These are phyloP conservation scores for Drosophila trapezifrons DNA, from an alignment of 1,140 invertebrate genomes.

Conservation along the genomic window DNA sequence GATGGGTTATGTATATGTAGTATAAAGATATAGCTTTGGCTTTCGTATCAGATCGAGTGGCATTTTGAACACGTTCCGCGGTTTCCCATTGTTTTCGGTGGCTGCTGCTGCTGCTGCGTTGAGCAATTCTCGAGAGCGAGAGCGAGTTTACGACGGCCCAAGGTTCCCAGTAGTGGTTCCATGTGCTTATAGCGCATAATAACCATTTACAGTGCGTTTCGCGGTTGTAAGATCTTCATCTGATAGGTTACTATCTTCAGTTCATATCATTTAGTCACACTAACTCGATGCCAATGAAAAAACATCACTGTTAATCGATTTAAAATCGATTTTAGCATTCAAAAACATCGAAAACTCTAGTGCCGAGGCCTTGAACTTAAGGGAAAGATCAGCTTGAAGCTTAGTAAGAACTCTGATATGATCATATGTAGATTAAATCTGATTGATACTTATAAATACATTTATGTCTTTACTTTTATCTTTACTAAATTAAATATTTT, in stretches of 20 bases:
- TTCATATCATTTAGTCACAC: background rate
- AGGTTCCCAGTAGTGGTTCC: slow-evolving; percentile 25
- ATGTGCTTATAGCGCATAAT: slow-evolving; percentile 9
- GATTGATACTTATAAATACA: too few species aligned
- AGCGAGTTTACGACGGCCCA: slow-evolving; percentile 34
- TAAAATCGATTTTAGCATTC: background rate
- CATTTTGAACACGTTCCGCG: slow-evolving; percentile 62
- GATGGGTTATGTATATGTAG: slow-evolving; percentile 3
- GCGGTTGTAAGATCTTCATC: slow-evolving; percentile 7
- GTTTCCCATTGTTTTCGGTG: slow-evolving; percentile 46
- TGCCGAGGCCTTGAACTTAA: too few species aligned
- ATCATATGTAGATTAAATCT: too few species aligned
- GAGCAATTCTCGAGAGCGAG: slow-evolving; percentile 37
- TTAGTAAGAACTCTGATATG: too few species aligned
- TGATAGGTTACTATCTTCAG: too few species aligned
- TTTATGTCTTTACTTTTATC: too few species aligned
- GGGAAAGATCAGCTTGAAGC: too few species aligned
- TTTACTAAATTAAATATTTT: background rate
- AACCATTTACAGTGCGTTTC: slow-evolving; percentile 13
- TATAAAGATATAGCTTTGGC: slow-evolving; percentile 10
- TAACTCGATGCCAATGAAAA: background rate
- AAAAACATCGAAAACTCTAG: too few species aligned
- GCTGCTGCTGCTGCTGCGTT: slow-evolving; percentile 24
- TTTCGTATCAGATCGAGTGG: slow-evolving; percentile 60
- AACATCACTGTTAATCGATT: background rate